phyloP scores from a whole-genome alignment of 2,113 vertebrate species.

The Scortum barcoo region DNA sequence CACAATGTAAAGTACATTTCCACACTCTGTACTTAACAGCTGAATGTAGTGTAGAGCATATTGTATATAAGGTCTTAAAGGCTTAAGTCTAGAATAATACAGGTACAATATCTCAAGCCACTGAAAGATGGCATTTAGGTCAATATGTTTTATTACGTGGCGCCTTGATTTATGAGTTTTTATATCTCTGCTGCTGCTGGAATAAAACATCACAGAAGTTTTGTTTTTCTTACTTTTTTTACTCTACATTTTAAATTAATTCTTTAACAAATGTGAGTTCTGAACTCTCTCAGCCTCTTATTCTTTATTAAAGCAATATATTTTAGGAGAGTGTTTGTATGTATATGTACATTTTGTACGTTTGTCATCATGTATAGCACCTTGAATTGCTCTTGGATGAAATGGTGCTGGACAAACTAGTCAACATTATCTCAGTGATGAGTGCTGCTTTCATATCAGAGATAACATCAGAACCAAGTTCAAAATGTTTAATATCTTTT shows the following conservation, averaged over 20 bases:
- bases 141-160: slow-evolving; percentile 45
- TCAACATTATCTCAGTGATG: not conserved
- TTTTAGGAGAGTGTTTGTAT: not conserved
- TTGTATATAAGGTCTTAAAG: slow-evolving; percentile 73
- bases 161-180: slow-evolving; percentile 46
- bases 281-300: not conserved
- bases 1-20: slow-evolving; percentile 82
- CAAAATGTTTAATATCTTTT: not conserved
- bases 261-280: slow-evolving; percentile 5
- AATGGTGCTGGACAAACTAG: not conserved
- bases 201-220: not conserved
- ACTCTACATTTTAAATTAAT: slow-evolving; percentile 1
- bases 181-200: slow-evolving; percentile 1
- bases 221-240: slow-evolving; percentile 5
- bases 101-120: slow-evolving; percentile 64
- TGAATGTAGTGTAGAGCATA: slow-evolving; percentile 74
- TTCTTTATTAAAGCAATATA: not conserved
- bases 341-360: not conserved
- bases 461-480: not conserved
- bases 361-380: not conserved
- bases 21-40: slow-evolving; percentile 75
- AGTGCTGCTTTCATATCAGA: not conserved
- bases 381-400: not conserved
- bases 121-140: slow-evolving; percentile 56
- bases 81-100: slow-evolving; percentile 71